These are phyloP conservation scores for Ormyrus labotus DNA, from an alignment of 2,888 invertebrate genomes.

Conservation along the genomic window DNA sequence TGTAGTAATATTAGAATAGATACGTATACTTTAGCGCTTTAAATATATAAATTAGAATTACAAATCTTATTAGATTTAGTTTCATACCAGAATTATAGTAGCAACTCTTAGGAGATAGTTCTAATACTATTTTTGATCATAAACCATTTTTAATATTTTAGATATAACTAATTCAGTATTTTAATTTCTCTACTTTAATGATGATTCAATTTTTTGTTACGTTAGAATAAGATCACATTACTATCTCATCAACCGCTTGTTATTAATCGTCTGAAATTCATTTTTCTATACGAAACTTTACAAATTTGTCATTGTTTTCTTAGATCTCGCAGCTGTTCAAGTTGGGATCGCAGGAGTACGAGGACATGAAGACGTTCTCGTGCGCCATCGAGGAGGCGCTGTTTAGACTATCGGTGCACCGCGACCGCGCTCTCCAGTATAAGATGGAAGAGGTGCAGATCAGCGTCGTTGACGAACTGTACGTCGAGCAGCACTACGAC, in stretches of 20 bases:
- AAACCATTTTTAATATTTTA: not conserved
- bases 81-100: too few relatives aligned
- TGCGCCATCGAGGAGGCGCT: conserved; percentile 94
- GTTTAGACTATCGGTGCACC: conserved; percentile 88
- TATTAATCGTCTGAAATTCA: not conserved
- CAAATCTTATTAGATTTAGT: too few relatives aligned
- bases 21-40: too few relatives aligned
- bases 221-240: not conserved
- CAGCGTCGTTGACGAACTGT: conserved; percentile 93
- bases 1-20: too few relatives aligned
- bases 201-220: too few relatives aligned
- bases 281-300: not conserved
- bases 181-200: too few relatives aligned
- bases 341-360: conserved; percentile 91
- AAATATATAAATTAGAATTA: too few relatives aligned
- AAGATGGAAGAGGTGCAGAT: conserved; percentile 98
- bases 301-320: conserved; percentile 18
- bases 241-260: conserved; percentile 1
- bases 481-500: conserved; percentile 91
- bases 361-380: conserved; percentile 95
- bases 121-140: not conserved
- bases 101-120: too few relatives aligned
- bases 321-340: conserved; percentile 96
- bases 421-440: conserved; percentile 92
- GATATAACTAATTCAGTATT: too few relatives aligned